A percentile compares a stretch with the other conserved stretches of the same genome.
phyloP scores from a whole-genome alignment of 1,140 invertebrate genomes.

The Popillia japonica region DNA sequence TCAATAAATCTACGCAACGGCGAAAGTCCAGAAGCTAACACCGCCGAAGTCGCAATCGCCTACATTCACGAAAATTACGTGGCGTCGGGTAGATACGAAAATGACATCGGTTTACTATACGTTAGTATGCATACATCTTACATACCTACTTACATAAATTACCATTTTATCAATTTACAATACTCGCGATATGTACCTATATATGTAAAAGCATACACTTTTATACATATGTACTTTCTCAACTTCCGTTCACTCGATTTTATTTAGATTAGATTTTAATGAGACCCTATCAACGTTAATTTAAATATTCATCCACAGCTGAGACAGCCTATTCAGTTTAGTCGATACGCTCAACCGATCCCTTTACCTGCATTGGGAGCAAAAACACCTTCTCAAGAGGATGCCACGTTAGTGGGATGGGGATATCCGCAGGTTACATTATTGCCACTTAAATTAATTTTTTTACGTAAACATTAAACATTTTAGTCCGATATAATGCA shows the following conservation, averaged over 20 bases:
- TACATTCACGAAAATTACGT: slow-evolving; percentile 38
- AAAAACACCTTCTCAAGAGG: background rate
- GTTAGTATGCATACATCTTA: slow-evolving; percentile 9
- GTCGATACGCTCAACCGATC: slow-evolving; percentile 16
- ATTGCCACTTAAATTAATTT: background rate
- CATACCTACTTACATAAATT: too few species aligned
- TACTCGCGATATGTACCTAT: too few species aligned
- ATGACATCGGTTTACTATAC: slow-evolving; percentile 42
- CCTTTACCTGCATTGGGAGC: slow-evolving; percentile 17
- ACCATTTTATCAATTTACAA: background rate
- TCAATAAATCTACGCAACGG: slow-evolving; percentile 36
- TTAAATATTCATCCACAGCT: slow-evolving; percentile 22
- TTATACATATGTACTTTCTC: too few species aligned
- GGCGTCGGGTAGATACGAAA: slow-evolving; percentile 19
- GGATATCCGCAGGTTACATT: slow-evolving; percentile 38
- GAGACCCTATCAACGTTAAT: too few species aligned
- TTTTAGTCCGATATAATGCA: slow-evolving; percentile 40
- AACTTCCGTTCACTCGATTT: too few species aligned
- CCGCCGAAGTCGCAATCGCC: slow-evolving; percentile 25
- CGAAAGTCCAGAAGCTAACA: slow-evolving; percentile 36
- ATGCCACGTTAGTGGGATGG: slow-evolving; percentile 42
- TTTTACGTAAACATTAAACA: background rate
- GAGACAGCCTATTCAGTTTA: slow-evolving; percentile 23
- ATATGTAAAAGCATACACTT: too few species aligned
- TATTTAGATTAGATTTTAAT: too few species aligned